Evolutionary conservation across 2,113 vertebrate species (phyloP).

Genomic region (Nothobranchius kuhntae): DNA sequence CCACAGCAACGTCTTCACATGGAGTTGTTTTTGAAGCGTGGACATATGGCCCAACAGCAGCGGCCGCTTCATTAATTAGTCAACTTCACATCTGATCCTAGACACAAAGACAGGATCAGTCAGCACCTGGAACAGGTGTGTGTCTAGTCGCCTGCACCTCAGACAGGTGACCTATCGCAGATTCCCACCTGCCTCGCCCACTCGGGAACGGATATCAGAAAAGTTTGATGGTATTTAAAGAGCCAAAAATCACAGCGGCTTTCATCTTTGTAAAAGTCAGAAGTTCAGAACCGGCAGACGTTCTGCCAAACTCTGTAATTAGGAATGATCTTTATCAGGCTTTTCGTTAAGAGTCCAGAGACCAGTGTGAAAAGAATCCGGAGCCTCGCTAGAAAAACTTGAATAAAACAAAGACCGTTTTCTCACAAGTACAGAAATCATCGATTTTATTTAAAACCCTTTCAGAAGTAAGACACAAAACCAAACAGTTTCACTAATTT

Average conservation of each 20-base stretch:
- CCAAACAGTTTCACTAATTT: too few relatives aligned
- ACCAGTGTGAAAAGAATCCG: background rate
- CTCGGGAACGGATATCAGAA: background rate
- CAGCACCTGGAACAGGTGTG: background rate
- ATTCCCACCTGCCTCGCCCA: background rate
- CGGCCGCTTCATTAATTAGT: conserved; percentile 1
- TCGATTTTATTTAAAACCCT: too few relatives aligned
- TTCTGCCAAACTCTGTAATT: background rate
- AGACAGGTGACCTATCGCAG: background rate
- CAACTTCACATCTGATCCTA: background rate
- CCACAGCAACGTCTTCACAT: background rate
- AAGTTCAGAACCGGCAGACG: background rate
- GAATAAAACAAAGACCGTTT: too few relatives aligned
- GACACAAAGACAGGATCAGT: conserved; percentile 3
- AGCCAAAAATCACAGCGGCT: background rate
- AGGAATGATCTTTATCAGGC: background rate
- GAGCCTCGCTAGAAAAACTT: too few relatives aligned
- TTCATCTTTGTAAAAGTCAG: background rate
- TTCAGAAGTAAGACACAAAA: too few relatives aligned
- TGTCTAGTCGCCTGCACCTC: background rate
- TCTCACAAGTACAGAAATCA: too few relatives aligned
- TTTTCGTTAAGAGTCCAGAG: background rate
- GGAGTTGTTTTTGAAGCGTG: background rate
- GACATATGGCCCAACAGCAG: background rate
- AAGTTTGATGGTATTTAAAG: background rate